Percentiles rank a stretch among this genome's conserved stretches.
Evolutionary conservation across 2,113 vertebrate genomes (phyloP).

Genomic region (Pampusana beccarii): DNA sequence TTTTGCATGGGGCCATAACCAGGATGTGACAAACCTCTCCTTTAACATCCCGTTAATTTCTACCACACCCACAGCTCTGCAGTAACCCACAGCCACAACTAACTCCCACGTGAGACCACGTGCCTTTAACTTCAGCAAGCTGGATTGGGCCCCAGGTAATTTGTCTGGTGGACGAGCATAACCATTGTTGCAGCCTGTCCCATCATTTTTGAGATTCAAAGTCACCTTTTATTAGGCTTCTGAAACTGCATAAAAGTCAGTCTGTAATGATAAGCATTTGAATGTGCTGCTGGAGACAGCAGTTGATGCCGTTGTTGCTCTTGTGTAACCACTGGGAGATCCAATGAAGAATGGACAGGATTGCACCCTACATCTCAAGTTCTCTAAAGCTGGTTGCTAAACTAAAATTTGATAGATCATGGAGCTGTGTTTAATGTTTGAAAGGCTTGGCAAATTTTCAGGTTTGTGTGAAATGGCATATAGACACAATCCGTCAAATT

Average conservation of each 20-base stretch:
- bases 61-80: not conserved
- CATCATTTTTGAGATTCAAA: not conserved
- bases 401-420: slow-evolving; percentile 9
- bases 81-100: not conserved
- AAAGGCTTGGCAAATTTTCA: not conserved
- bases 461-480: not conserved
- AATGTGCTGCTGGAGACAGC: not conserved
- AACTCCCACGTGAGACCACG: not conserved
- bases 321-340: not conserved
- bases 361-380: not conserved
- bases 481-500: not conserved
- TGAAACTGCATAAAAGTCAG: not conserved
- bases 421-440: slow-evolving; percentile 26
- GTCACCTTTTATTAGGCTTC: not conserved
- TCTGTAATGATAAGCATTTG: not conserved
- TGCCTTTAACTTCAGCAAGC: not conserved
- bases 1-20: not conserved
- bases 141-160: not conserved
- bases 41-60: not conserved
- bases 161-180: not conserved
- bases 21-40: not conserved
- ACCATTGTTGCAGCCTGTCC: not conserved
- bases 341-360: not conserved
- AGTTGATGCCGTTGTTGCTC: not conserved
- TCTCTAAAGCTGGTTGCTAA: slow-evolving; percentile 42